Evolutionary conservation across 2,113 vertebrate species (phyloP), one percentile per base, ranked within the genome.

Genomic region (Elephantulus edwardii): DNA sequence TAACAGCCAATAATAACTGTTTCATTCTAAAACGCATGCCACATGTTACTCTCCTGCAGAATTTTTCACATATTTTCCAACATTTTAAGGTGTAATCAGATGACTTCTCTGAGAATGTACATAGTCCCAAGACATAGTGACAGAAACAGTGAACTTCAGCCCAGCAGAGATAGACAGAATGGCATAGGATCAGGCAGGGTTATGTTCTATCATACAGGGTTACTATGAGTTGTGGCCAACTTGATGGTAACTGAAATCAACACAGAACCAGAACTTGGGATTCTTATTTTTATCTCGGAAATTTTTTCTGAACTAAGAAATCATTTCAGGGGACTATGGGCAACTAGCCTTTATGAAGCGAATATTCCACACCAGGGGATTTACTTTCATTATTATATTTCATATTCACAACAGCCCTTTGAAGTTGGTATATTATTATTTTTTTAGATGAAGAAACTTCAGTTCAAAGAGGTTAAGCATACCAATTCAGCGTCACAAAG

Each of bases 391-490:
- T 82, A 2, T 64, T 70, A 89, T 52, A 88, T 24, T 77, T 90
- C 22, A 38, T 33, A 40, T 89, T 85, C 38, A 52, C 19, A 64
- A 33, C 60, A 89, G 9, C 40, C 7, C n/a, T 78, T 86, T 56
- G 54, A 92, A 91, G 40, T 35, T 38, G 30, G 16, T 14, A 85
- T 28, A 38, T 35, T 64, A 35, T 83, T 79, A 26, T 38, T 88
- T 87, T 60, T 56, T 92, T 77, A 87, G 16, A 74, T 64, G 74
- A 91, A 81, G 48, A 60, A 70, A 77, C 13, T 56, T 83, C 77
- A 71, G n/a, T 66, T 90, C 24, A 60, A 78, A 66, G 60, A 54
- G 33, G 17, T n/a, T 80, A 83, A 83, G 30, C 40, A 38, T 66
- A n/a, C 64, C 77, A 20, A n/a, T 10, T 3, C 11, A 68, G 24